These are phyloP conservation scores for Isoperla grammatica DNA, from an alignment of 2,888 invertebrate species.

Conservation along the genomic window DNA sequence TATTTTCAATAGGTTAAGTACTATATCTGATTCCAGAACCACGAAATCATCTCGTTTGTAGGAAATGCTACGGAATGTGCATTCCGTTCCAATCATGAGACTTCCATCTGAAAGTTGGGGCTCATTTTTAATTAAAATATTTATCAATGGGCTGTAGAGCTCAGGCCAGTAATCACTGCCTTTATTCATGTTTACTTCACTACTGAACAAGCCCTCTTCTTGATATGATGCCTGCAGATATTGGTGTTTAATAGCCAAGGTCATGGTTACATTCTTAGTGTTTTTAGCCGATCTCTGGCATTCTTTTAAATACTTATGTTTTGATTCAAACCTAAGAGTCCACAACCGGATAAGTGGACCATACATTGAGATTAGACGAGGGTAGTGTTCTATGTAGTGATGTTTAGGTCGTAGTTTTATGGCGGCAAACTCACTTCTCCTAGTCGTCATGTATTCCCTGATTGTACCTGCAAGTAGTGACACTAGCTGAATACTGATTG, in stretches of 20 bases:
- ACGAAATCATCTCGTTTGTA: no score
- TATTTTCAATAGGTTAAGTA: no score
- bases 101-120: no score
- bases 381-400: background rate
- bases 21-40: no score
- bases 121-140: no score
- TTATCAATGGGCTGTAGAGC: no score
- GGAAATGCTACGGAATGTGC: no score
- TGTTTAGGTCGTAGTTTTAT: constrained; percentile 7
- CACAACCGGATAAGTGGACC: constrained; percentile 1
- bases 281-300: constrained; percentile 2
- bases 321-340: constrained; percentile 4
- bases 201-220: no score
- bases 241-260: background rate
- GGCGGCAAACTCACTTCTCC: background rate
- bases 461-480: background rate
- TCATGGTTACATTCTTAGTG: background rate
- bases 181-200: no score
- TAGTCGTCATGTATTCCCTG: background rate
- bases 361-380: background rate
- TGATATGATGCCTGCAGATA: background rate
- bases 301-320: constrained; percentile 8
- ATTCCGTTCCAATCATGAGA: no score
- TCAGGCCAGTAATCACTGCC: no score
- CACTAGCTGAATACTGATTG: background rate